Evolutionary conservation across 2,797 vertebrate species (phyloP).

Genomic region (Novumbra hubbsi): DNA sequence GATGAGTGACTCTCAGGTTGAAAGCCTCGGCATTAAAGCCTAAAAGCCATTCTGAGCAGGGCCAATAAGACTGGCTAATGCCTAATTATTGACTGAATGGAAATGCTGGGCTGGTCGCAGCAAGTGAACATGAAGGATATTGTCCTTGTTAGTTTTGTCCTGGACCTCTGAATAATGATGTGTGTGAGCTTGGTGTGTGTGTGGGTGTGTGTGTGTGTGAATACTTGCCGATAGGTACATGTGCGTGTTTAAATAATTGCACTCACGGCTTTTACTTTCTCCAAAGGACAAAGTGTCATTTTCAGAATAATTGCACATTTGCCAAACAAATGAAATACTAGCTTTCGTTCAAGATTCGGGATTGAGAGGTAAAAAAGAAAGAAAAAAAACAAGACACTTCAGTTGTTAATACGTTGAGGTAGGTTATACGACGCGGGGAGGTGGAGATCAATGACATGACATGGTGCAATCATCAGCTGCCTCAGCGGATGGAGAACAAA

Average conservation of each 20-base stretch:
- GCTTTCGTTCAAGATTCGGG: conserved; percentile 59
- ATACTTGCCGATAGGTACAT: not conserved
- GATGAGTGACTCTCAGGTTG: conserved; percentile 48
- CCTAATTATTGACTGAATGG: conserved; percentile 64
- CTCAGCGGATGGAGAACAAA: conserved; percentile 16
- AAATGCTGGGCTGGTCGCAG: conserved; percentile 42
- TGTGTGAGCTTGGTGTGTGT: not conserved
- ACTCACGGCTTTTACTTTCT: conserved; percentile 26
- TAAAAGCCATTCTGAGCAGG: conserved; percentile 68
- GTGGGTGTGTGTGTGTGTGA: conserved; percentile 3
- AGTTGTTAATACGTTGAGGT: conserved; percentile 40
- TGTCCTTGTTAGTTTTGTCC: conserved; percentile 8
- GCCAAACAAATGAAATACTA: conserved; percentile 30
- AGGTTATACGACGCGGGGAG: conserved; percentile 18
- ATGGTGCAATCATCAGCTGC: conserved; percentile 28
- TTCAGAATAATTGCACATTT: too few relatives aligned
- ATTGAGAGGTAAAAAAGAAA: conserved; percentile 46
- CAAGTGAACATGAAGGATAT: conserved; percentile 43
- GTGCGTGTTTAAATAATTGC: not conserved
- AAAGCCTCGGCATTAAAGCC: conserved; percentile 57
- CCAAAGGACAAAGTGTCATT: conserved; percentile 14
- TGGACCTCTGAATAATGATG: conserved; percentile 1
- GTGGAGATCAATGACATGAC: conserved; percentile 22
- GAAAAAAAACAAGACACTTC: conserved; percentile 44
- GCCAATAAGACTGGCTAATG: conserved; percentile 56